Conservation (phyloP, 1,140 invertebrate genomes). For the Carposina sasakii region DNA sequence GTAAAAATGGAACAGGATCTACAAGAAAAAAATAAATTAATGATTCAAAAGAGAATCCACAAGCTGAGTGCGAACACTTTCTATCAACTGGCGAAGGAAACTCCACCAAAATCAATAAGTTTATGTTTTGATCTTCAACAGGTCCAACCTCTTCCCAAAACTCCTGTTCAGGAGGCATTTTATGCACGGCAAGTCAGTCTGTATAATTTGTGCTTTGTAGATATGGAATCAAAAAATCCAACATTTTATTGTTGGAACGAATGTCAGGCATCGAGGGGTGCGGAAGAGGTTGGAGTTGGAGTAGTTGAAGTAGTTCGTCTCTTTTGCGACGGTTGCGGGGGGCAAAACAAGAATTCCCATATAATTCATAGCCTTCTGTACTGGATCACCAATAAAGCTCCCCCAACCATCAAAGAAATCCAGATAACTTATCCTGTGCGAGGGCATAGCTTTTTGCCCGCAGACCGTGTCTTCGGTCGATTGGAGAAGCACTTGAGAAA, state of each 20-base stretch:
- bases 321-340: constrained; percentile 31
- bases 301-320: constrained; percentile 17
- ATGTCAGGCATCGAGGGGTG: background rate
- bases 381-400: constrained; percentile 18
- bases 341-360: constrained; percentile 33
- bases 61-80: background rate
- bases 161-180: constrained; percentile 26
- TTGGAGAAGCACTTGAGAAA: constrained; percentile 30
- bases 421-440: constrained; percentile 31
- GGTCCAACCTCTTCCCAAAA: constrained; percentile 20
- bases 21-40: background rate
- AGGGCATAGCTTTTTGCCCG: constrained; percentile 37
- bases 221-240: constrained; percentile 21
- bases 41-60: background rate
- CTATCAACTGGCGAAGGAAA: background rate
- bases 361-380: constrained; percentile 26
- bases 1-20: background rate
- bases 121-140: constrained; percentile 2
- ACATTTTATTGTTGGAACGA: constrained; percentile 17
- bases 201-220: constrained; percentile 27
- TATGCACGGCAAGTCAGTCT: constrained; percentile 28
- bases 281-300: background rate
- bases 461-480: constrained; percentile 36
- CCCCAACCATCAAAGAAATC: constrained; percentile 18
- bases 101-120: background rate